Percentiles rank a stretch among this genome's conserved stretches.
These are phyloP conservation scores for Sebastes vulpes DNA, from an alignment of 2,797 vertebrate genomes.

Conservation along the genomic window DNA sequence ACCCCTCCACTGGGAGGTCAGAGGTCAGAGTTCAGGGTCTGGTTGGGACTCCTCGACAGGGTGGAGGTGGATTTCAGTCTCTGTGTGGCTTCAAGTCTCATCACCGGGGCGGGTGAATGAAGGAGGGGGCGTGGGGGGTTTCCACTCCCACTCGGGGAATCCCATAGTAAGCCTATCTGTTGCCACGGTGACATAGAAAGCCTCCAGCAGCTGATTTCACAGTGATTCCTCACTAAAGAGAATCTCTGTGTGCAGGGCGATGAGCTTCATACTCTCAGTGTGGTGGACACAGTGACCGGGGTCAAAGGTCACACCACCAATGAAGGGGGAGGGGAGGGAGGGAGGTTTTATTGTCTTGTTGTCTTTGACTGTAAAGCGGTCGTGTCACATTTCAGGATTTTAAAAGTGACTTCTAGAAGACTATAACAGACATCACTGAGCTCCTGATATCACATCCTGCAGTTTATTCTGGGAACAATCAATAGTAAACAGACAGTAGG, in stretches of 20 bases:
- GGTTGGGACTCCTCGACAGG: background rate
- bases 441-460: constrained; percentile 2
- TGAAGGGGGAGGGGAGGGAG: background rate
- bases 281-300: background rate
- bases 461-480: constrained; percentile 36
- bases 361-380: background rate
- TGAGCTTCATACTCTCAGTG: background rate
- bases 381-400: background rate
- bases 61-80: background rate
- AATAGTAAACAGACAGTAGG: constrained; percentile 24
- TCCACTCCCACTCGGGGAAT: background rate
- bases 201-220: constrained; percentile 30
- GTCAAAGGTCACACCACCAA: constrained; percentile 4
- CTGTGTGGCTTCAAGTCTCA: background rate
- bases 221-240: constrained; percentile 9
- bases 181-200: constrained; percentile 14
- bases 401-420: constrained; percentile 8
- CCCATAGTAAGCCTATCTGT: constrained; percentile 4
- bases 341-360: background rate
- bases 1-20: background rate
- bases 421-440: background rate
- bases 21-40: constrained; percentile 14
- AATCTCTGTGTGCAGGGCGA: background rate
- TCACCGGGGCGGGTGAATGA: background rate
- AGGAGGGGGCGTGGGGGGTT: background rate